phyloP scores from a whole-genome alignment of 1,140 invertebrate species.

The Propsilocerus akamusi region DNA sequence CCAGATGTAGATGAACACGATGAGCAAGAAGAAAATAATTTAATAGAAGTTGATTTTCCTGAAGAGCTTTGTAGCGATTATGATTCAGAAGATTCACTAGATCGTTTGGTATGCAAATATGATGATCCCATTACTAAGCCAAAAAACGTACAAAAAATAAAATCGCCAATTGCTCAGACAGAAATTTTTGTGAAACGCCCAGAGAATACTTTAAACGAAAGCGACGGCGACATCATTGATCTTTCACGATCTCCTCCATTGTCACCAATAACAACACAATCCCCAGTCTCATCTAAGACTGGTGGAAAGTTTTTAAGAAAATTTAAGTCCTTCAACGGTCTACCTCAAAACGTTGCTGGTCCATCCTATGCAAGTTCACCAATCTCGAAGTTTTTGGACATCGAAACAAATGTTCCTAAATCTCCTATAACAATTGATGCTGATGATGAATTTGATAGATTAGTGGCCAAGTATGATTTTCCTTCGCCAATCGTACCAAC shows the following conservation, averaged over 20 bases:
- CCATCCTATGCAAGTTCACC: background rate
- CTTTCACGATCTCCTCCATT: too few relatives aligned
- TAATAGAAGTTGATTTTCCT: too few relatives aligned
- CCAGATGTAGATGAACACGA: too few relatives aligned
- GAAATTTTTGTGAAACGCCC: background rate
- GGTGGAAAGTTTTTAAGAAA: background rate
- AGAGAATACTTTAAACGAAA: background rate
- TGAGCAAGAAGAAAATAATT: too few relatives aligned
- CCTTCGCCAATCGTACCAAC: background rate
- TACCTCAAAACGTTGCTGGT: background rate
- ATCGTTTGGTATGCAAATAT: too few relatives aligned
- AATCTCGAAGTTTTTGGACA: background rate
- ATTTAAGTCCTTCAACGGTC: background rate
- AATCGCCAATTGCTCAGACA: background rate
- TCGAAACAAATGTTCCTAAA: background rate
- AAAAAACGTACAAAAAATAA: background rate
- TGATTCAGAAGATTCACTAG: too few relatives aligned
- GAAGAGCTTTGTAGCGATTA: too few relatives aligned
- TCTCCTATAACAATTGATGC: background rate
- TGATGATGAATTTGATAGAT: conserved; percentile 5
- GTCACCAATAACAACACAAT: background rate
- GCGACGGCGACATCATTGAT: too few relatives aligned
- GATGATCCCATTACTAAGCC: too few relatives aligned
- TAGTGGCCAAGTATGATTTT: conserved; percentile 2
- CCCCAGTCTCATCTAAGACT: background rate